phyloP scores from a whole-genome alignment of 1,140 invertebrate species.

The Papilio polytes region DNA sequence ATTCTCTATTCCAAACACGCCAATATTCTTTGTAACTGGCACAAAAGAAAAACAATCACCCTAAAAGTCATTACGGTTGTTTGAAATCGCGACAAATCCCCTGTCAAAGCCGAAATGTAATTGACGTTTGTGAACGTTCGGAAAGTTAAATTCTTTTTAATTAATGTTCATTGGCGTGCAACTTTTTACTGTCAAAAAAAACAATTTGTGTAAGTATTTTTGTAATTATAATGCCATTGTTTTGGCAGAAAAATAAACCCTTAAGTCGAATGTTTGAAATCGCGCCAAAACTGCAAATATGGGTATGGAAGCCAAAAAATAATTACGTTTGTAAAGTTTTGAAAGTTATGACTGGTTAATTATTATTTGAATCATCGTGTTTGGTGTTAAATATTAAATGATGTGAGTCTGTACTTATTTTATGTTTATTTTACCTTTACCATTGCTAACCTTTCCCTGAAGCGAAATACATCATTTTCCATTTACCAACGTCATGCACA shows the following conservation, averaged over 20 bases:
- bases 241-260: background rate
- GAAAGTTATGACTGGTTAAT: background rate
- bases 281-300: background rate
- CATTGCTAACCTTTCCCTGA: too few relatives aligned
- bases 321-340: background rate
- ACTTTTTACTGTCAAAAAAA: background rate
- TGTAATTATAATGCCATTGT: background rate
- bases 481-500: background rate
- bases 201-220: background rate
- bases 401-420: background rate
- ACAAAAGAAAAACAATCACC: background rate
- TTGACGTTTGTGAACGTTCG: constrained; percentile 4
- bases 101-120: background rate
- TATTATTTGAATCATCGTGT: background rate
- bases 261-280: background rate
- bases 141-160: constrained; percentile 1
- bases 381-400: background rate
- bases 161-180: background rate
- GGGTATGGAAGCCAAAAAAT: background rate
- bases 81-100: constrained; percentile 10
- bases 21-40: constrained; percentile 14
- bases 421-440: background rate
- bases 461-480: background rate
- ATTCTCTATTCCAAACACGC: constrained; percentile 18
- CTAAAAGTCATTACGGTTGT: background rate